Base-by-base conservation (phyloP, 1,140 invertebrate genomes). In the Trichonephila clavata region DNA sequence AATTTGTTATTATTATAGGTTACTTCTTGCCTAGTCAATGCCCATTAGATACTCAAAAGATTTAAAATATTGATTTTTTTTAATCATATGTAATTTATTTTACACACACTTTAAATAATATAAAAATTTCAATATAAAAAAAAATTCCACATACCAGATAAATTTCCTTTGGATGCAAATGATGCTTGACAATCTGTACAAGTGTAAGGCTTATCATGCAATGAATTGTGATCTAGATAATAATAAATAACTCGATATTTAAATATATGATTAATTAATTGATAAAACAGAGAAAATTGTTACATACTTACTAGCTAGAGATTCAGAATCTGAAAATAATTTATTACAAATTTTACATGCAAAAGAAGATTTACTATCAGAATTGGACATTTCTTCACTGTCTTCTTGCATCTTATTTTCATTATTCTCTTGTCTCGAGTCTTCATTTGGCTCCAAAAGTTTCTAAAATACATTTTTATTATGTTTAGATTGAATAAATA, bases 161-260 rank as follows among this genome's bases (percentile, higher is more conserved):
- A 86, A 93, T 95, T 95, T 57, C 92, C 94, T 94, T 94, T 95
- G 2, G 94, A 94, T 24, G 95, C 90, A 90, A 95, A 95, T 10
- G 89, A 81, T 7, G 93, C 94, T 77, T 93, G 59, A 91, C 95
- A 95, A 60, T 95, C 94, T 59, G 84, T 87, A 88, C 95, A 95
- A 27, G 86, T 88, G 84, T 94, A 95, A 14, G 90, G 94, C 86
- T 95, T 95, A 8, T 80, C 90, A 90, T 94, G 92, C 77, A 27
- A 39, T 27, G 59, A 93, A 59, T 27, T 57, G 39, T 94, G 94
- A 50, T 65, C 90, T 94, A 63, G 59, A 93, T 63, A 57, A 39
- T 39, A 27, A 89, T 88, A 89, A 43, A 80, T 5, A 77, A 24
- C 18, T 5, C 27, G 27, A 80, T 80, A 80, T 43, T 24, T 24